phyloP scores from a whole-genome alignment of 1,140 invertebrate species.

The Orius insidiosus region DNA sequence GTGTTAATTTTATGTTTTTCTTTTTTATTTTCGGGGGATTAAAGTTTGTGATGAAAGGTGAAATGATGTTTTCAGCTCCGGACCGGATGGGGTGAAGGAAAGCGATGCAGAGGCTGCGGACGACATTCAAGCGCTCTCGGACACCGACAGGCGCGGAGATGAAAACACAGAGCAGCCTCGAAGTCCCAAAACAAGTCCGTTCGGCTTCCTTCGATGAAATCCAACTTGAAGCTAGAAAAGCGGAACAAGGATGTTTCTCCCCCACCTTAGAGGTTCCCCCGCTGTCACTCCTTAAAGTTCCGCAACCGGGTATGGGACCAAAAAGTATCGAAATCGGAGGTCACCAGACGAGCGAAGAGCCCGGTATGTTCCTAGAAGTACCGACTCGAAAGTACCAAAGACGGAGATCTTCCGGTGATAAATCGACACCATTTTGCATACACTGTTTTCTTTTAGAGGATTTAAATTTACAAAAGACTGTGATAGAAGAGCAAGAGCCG shows the following conservation, averaged over 20 bases:
- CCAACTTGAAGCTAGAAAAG: conserved; percentile 52
- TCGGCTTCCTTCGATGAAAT: conserved; percentile 78
- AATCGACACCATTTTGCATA: conserved; percentile 37
- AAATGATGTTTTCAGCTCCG: too few species aligned
- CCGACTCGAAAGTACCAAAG: conserved; percentile 38
- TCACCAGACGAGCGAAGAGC: conserved; percentile 27
- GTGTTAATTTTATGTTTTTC: too few species aligned
- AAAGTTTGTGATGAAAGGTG: too few species aligned
- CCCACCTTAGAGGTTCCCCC: conserved; percentile 23
- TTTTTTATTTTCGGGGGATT: too few species aligned
- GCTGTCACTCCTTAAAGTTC: conserved; percentile 36
- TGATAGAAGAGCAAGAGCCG: conserved; percentile 13
- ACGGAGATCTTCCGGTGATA: conserved; percentile 39
- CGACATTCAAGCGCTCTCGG: conserved; percentile 66
- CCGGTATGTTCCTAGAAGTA: conserved; percentile 44
- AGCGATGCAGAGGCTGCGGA: conserved; percentile 59
- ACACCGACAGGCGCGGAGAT: conserved; percentile 74
- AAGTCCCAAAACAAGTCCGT: conserved; percentile 69
- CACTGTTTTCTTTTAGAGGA: conserved; percentile 39
- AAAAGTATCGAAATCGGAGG: conserved; percentile 55
- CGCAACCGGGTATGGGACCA: conserved; percentile 43
- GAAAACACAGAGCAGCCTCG: conserved; percentile 75
- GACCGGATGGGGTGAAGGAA: conserved; percentile 2
- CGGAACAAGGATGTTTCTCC: conserved; percentile 20
- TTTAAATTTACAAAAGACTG: conserved; percentile 16